Percentiles rank a stretch among this genome's conserved stretches.
These are phyloP conservation scores for Ectemnius lituratus DNA, from an alignment of 2,888 invertebrate genomes.

Conservation along the genomic window DNA sequence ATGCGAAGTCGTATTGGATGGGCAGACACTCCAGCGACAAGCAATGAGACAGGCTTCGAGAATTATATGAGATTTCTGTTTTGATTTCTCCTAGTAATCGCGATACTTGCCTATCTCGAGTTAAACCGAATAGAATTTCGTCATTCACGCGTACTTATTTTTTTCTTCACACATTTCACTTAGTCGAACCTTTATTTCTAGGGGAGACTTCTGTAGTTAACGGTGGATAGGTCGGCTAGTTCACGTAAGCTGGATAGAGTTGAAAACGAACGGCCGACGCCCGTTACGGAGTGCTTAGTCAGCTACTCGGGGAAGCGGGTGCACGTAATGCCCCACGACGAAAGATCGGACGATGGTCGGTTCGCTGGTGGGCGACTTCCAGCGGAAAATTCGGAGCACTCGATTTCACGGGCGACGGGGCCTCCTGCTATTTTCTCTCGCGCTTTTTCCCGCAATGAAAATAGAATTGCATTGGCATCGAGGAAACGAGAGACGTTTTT, in stretches of 20 bases:
- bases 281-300: conserved; percentile 67
- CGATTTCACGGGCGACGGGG: conserved; percentile 47
- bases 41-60: too few relatives aligned
- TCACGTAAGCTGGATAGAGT: conserved; percentile 55
- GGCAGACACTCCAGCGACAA: too few relatives aligned
- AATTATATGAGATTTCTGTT: too few relatives aligned
- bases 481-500: neutral
- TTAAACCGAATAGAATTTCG: too few relatives aligned
- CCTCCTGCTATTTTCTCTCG: conserved; percentile 20
- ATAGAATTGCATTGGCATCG: conserved; percentile 12
- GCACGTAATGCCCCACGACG: conserved; percentile 65
- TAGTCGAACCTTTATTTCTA: conserved; percentile 16
- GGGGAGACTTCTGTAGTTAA: conserved; percentile 40
- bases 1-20: too few relatives aligned
- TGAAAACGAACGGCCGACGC: conserved; percentile 64
- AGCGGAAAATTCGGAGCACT: conserved; percentile 51
- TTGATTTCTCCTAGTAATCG: too few relatives aligned
- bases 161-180: neutral
- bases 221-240: conserved; percentile 35
- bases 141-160: neutral
- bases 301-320: conserved; percentile 67
- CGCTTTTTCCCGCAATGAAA: conserved; percentile 15
- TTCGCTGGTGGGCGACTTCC: conserved; percentile 34
- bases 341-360: conserved; percentile 25
- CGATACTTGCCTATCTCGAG: too few relatives aligned